Evolutionary conservation across 2,797 vertebrate genomes (phyloP), one percentile per base, ranked within the genome.

Genomic region (Columba guinea): DNA sequence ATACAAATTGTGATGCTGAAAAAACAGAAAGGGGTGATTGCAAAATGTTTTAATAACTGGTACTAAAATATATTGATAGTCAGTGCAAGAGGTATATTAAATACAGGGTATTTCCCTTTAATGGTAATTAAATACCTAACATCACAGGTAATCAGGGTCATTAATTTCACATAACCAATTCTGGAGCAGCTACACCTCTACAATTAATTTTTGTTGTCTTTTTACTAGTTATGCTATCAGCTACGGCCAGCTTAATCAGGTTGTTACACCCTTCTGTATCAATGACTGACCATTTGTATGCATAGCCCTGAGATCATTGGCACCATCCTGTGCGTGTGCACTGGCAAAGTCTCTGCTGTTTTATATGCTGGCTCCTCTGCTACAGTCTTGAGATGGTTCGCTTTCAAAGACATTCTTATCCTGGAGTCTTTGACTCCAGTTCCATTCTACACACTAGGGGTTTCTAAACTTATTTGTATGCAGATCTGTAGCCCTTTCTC

Each of bases 11-110:
- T 52, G 37, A 51, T 32, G 21, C 7, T 76, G 10, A 58, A 67
- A 60, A 46, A 0, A 48, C 2, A 64, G 15, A n/a, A 83, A 60
- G 1, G 3, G 0, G 3, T 63, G 55, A 39, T n/a, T 75, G 59
- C 11, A 81, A 32, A 65, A 73, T 30, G 6, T 51, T 91, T 90
- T 76, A 24, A 70, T 83, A 63, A 32, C 5, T 5, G 32, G 30
- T 56, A 22, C 4, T 27, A 49, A 84, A 86, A 60, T 59, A 56
- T 68, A 71, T 53, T 39, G 88, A 4, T 51, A 62, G 23, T 55
- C 51, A 76, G 20, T 46, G 44, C 44, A 46, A 46, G 44, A 46
- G 44, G 19, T 46, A 46, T 46, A 46, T 46, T 46, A 46, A 46
- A 46, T 46, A 46, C 44, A 49, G 68, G 16, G 2, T n/a, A 39